phyloP scores from a whole-genome alignment of 2,888 invertebrate species.

The Coenonympha arcania region DNA sequence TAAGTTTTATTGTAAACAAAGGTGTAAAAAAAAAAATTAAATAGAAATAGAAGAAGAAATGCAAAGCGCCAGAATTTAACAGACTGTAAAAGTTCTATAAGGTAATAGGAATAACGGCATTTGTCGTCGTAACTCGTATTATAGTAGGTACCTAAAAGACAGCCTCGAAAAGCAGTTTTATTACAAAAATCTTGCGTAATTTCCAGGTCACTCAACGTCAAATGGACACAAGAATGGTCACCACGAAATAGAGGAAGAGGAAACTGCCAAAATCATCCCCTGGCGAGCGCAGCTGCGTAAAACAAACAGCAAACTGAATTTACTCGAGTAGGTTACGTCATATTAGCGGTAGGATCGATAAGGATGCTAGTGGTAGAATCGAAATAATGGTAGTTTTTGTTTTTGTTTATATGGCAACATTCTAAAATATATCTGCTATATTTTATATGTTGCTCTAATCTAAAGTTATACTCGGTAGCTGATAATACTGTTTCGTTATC shows the following conservation, averaged over 20 bases:
- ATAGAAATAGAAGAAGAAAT: no score
- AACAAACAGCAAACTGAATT: constrained; percentile 90
- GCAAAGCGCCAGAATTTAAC: no score
- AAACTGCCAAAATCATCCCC: constrained; percentile 83
- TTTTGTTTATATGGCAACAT: constrained; percentile 36
- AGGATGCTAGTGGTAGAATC: constrained; percentile 12
- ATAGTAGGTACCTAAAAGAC: no score
- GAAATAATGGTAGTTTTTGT: constrained; percentile 14
- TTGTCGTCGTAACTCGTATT: no score
- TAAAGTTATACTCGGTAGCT: constrained; percentile 8
- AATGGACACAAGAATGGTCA: constrained; percentile 66
- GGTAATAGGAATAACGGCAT: no score
- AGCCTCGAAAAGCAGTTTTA: no score
- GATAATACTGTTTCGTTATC: constrained; percentile 9
- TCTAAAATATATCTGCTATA: constrained; percentile 35
- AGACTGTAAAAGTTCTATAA: no score
- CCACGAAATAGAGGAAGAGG: constrained; percentile 68
- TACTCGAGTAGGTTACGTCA: constrained; percentile 78
- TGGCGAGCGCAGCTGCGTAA: constrained; percentile 92
- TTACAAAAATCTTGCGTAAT: no score
- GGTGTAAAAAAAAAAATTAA: no score
- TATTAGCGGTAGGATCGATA: constrained; percentile 16
- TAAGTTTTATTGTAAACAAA: no score
- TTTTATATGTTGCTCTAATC: constrained; percentile 17
- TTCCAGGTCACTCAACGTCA: constrained; percentile 52